Percentiles rank a stretch among this genome's conserved stretches.
phyloP scores from a whole-genome alignment of 2,888 invertebrate genomes.

The Priocnemis perturbator region DNA sequence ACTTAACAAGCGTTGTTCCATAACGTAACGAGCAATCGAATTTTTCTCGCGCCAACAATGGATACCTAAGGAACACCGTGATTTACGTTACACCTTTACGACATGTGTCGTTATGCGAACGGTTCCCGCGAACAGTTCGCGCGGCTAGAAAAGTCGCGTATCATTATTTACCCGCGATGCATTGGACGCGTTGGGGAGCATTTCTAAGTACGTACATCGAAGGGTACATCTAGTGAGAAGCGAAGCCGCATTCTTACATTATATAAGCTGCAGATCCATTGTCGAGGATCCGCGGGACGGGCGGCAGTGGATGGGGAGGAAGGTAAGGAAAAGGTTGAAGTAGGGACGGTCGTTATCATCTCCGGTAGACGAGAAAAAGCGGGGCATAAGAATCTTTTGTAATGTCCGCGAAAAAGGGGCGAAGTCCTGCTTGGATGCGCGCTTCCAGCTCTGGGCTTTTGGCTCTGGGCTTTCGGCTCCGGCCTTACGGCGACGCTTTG shows the following conservation, averaged over 20 bases:
- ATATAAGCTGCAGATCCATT: slow-evolving; percentile 28
- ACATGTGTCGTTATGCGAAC: no score
- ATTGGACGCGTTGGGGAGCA: no score
- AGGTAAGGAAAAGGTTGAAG: not conserved
- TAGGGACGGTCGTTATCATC: slow-evolving; percentile 42
- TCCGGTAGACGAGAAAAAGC: slow-evolving; percentile 25
- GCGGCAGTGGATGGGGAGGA: no score
- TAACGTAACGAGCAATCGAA: no score
- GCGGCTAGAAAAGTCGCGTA: no score
- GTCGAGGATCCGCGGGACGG: slow-evolving; percentile 14
- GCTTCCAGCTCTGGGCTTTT: not conserved
- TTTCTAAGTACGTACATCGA: not conserved
- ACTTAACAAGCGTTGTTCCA: no score
- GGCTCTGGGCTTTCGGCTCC: no score
- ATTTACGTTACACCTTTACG: no score
- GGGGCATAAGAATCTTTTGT: slow-evolving; percentile 37
- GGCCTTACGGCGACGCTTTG: not conserved
- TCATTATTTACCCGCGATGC: no score
- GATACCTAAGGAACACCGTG: no score
- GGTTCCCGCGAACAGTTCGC: no score
- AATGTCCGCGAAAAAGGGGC: slow-evolving; percentile 25
- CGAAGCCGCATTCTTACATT: not conserved
- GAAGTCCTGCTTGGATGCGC: slow-evolving; percentile 6
- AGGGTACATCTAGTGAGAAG: not conserved
- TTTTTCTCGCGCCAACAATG: no score